Evolutionary conservation across 1,140 invertebrate species (phyloP).

Genomic region (Drosophila triauraria): DNA sequence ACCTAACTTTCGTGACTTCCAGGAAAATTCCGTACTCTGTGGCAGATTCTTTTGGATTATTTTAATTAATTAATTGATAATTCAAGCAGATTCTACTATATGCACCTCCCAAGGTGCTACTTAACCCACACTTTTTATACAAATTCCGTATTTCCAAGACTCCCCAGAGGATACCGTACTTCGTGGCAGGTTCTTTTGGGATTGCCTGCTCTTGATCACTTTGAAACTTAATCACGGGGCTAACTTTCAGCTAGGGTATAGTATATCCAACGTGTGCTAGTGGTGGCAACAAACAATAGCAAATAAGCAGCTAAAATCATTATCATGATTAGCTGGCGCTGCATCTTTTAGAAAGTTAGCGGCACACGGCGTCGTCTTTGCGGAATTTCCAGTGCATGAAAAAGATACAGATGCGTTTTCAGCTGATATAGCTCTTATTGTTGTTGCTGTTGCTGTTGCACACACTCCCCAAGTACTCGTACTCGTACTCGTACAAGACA

Average conservation of each 20-base stretch:
- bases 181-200: constrained; percentile 6
- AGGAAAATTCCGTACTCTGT: neutral
- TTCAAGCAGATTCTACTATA: neutral
- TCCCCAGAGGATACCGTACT: neutral
- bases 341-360: constrained; percentile 81
- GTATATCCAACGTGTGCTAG: neutral
- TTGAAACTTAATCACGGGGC: constrained; percentile 25
- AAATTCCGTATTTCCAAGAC: neutral
- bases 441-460: constrained; percentile 9
- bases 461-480: constrained; percentile 8
- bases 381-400: constrained; percentile 83
- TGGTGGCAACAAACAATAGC: constrained; percentile 34
- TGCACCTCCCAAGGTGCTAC: neutral
- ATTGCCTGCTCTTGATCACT: constrained; percentile 9
- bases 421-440: constrained; percentile 43
- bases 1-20: neutral
- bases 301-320: constrained; percentile 52
- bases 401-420: constrained; percentile 80
- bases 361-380: constrained; percentile 66
- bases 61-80: neutral
- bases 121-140: neutral
- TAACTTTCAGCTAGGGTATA: constrained; percentile 21
- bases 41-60: constrained; percentile 1
- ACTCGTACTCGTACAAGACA: constrained; percentile 26
- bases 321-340: constrained; percentile 69